phyloP scores from a whole-genome alignment of 2,113 vertebrate species.

The Rhinogobius similis region DNA sequence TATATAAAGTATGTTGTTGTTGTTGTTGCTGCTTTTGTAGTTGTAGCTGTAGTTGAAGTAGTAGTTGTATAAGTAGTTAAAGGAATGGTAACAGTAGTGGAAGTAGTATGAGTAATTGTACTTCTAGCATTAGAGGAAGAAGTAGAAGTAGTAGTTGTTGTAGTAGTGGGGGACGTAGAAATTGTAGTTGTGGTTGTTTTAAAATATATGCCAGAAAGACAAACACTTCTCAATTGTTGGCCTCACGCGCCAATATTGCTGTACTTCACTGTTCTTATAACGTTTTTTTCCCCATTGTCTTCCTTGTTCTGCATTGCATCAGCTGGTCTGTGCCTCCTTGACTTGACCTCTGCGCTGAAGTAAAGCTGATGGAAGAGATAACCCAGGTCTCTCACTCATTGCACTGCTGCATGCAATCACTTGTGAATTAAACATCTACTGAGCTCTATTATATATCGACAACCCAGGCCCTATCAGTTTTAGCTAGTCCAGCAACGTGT shows the following conservation, averaged over 20 bases:
- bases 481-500: constrained; percentile 30
- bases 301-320: constrained; percentile 12
- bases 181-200: too few relatives aligned
- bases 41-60: too few relatives aligned
- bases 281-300: constrained; percentile 18
- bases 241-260: neutral
- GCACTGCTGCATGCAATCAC: constrained; percentile 31
- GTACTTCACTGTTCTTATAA: constrained; percentile 16
- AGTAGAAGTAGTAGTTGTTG: too few relatives aligned
- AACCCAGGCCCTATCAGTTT: constrained; percentile 42
- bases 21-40: too few relatives aligned
- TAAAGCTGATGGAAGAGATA: constrained; percentile 28
- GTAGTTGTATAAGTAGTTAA: too few relatives aligned
- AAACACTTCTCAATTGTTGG: too few relatives aligned
- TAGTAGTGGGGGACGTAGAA: too few relatives aligned
- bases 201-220: too few relatives aligned
- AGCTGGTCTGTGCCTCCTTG: constrained; percentile 20
- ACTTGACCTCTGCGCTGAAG: constrained; percentile 43
- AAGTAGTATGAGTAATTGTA: too few relatives aligned
- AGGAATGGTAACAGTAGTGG: too few relatives aligned
- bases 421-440: constrained; percentile 59
- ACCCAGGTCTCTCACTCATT: constrained; percentile 35
- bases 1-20: too few relatives aligned
- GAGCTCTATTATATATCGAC: constrained; percentile 36
- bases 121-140: too few relatives aligned